Percentiles rank a stretch among this genome's conserved stretches.
Evolutionary conservation across 2,797 vertebrate species (phyloP).

Genomic region (Muscicapa striata): DNA sequence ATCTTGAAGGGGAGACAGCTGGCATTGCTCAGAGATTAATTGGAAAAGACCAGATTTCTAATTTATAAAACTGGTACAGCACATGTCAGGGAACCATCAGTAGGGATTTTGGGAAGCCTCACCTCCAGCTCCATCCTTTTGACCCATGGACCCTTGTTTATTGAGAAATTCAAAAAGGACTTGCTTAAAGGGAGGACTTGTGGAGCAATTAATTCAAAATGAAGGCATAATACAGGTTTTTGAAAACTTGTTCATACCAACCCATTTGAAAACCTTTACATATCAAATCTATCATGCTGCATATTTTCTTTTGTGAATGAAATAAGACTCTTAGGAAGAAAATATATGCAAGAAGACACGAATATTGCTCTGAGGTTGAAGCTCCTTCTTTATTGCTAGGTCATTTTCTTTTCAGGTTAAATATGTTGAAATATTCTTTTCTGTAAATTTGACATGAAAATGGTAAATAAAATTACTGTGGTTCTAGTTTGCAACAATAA

Average conservation of each 20-base stretch:
- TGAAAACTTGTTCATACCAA: not conserved
- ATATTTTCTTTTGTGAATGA: not conserved
- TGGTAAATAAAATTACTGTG: not conserved
- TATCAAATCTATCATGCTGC: not conserved
- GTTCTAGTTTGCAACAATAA: not conserved
- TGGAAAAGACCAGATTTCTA: constrained; percentile 36
- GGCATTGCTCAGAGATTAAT: not conserved
- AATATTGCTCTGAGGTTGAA: not conserved
- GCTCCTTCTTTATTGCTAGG: not conserved
- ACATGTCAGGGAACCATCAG: not conserved
- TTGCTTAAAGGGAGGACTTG: not conserved
- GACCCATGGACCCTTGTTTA: constrained; percentile 26
- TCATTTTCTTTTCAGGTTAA: not conserved
- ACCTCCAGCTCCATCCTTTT: not conserved
- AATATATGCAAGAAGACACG: not conserved
- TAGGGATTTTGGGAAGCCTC: not conserved
- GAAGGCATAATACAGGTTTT: not conserved
- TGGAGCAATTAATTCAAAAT: not conserved
- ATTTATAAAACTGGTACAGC: constrained; percentile 57
- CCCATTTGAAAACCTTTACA: not conserved
- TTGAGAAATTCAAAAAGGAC: not conserved
- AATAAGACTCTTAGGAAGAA: not conserved
- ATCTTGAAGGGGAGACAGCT: constrained; percentile 34
- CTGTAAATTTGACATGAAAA: not conserved
- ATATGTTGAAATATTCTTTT: not conserved